phyloP scores from a whole-genome alignment of 2,888 invertebrate species.

The Pheosia gnoma region DNA sequence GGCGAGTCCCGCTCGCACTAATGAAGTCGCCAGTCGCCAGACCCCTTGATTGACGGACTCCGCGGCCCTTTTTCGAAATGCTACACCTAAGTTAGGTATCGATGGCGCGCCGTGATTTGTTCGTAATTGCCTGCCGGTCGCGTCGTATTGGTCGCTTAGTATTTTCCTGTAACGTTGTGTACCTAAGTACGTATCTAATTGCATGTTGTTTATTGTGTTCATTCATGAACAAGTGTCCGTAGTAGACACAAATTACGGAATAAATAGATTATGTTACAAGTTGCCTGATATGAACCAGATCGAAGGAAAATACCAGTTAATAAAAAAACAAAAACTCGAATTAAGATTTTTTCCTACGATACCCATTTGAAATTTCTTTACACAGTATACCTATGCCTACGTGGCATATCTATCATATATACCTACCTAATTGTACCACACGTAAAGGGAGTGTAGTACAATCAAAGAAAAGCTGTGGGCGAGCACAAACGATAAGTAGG shows the following conservation, averaged over 20 bases:
- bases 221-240: not conserved
- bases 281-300: too few species aligned
- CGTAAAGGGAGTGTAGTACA: not conserved
- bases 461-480: constrained; percentile 32
- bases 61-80: constrained; percentile 74
- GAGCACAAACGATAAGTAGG: constrained; percentile 40
- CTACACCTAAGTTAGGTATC: constrained; percentile 69
- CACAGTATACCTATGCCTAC: too few species aligned
- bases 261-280: not conserved
- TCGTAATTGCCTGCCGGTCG: constrained; percentile 54
- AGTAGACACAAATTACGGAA: not conserved
- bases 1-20: constrained; percentile 65
- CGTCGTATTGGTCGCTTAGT: constrained; percentile 47
- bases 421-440: too few species aligned
- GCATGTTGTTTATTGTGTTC: not conserved
- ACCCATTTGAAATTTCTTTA: too few species aligned
- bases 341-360: too few species aligned
- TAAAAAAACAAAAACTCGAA: too few species aligned
- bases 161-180: constrained; percentile 39
- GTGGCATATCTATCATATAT: too few species aligned
- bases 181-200: not conserved
- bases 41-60: constrained; percentile 79
- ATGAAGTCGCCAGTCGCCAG: constrained; percentile 78
- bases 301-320: too few species aligned
- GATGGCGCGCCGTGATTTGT: constrained; percentile 73